Percentiles rank a stretch among this genome's conserved stretches.
Conservation (phyloP, 2,888 invertebrate species). For the Dolichomitus sp. region DNA sequence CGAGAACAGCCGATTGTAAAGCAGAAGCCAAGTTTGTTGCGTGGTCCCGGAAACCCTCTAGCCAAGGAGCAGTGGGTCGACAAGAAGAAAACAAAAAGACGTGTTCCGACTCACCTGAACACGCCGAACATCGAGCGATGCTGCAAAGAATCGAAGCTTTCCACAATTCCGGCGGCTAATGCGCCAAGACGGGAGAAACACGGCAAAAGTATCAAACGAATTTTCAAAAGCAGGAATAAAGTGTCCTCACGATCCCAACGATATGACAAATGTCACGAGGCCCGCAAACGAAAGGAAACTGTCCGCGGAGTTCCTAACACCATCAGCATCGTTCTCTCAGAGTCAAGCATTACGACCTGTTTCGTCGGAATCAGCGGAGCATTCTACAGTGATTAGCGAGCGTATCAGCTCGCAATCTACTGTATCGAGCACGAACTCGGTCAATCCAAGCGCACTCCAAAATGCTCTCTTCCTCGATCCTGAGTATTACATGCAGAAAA, state of each 20-base stretch:
- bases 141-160: background rate
- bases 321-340: background rate
- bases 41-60: slow-evolving; percentile 22
- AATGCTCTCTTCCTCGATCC: slow-evolving; percentile 23
- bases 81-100: slow-evolving; percentile 4
- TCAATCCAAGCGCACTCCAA: slow-evolving; percentile 5
- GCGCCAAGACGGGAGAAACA: background rate
- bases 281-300: background rate
- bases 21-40: background rate
- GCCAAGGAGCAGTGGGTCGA: slow-evolving; percentile 10
- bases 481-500: slow-evolving; percentile 26
- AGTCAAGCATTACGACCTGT: too few species aligned
- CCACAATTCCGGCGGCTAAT: background rate
- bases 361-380: too few species aligned
- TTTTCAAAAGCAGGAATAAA: background rate
- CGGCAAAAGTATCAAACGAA: background rate
- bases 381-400: too few species aligned
- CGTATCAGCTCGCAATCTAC: too few species aligned
- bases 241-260: background rate
- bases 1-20: slow-evolving; percentile 17
- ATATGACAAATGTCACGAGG: background rate
- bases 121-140: slow-evolving; percentile 6
- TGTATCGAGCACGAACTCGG: background rate
- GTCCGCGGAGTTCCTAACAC: background rate
- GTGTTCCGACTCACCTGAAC: slow-evolving; percentile 1